Base-by-base conservation (phyloP, 1,140 invertebrate species). In the Marisa cornuarietis region DNA sequence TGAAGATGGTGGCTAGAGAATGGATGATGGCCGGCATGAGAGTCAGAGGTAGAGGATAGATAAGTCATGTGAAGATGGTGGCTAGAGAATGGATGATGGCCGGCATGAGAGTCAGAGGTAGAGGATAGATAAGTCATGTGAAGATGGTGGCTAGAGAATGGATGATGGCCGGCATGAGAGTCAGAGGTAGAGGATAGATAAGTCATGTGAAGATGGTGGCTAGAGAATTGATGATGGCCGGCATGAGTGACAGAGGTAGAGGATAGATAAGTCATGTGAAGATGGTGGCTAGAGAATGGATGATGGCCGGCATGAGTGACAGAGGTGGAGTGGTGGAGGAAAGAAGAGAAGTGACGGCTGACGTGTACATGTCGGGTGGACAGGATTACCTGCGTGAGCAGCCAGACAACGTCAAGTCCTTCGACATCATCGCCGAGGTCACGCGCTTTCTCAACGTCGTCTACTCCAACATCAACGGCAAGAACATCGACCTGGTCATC, bases 331-430 rank as follows among this genome's bases (percentile, higher is more conserved):
- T 7, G 20, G 65, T 24, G 7, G 22, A 13, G 31, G 66, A 22
- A 11, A 22, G 22, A 1, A 68, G 66, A 68, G 31, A 26, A 58
- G 22, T 8, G 24, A 58, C 58, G 4, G n/a, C 65, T 51, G 16
- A 58, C 16, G 4, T 58, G 11, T 14, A 6, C 1, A 11, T 18
- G 54, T 24, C 18, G 14, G 58, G 16, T 52, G 76, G 82, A 0
- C 75, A 91, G 90, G 86, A 90, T 81, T 91, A 91, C 78, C 85
- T 91, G 20, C 79, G 90, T 77, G 90, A 91, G 81, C 90, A 91
- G 78, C 90, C 90, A 16, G 90, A 91, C 83, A 91, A 91, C 80
- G 89, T 91, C 26, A 91, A 91, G 81, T 91, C 90, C 13, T 90
- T 91, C 78, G 90, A 91, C 83, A 88, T 91, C 61, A 90, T 91